Conservation (phyloP, 2,797 vertebrate species). For the Sus cebifrons region DNA sequence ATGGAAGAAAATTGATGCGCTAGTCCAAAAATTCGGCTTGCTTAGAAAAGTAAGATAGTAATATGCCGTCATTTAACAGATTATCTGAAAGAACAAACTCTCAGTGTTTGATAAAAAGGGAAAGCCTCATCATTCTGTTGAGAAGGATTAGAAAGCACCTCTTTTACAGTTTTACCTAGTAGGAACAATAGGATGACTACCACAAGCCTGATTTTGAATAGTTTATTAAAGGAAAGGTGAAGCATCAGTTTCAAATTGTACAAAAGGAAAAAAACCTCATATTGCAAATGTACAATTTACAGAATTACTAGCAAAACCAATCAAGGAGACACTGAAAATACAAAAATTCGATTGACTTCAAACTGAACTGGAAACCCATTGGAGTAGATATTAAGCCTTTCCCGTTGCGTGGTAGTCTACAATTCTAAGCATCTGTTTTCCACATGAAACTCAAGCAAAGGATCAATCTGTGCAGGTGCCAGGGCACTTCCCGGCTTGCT, state of each 20-base stretch:
- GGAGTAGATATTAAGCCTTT: conserved; percentile 89
- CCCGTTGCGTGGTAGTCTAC: conserved; percentile 89
- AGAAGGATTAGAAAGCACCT: conserved; percentile 24
- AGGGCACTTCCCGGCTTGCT: conserved; percentile 79
- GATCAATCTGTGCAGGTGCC: conserved; percentile 86
- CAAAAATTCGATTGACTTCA: conserved; percentile 92
- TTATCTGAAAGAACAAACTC: conserved; percentile 42
- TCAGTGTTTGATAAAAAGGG: background rate
- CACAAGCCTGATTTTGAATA: conserved; percentile 93
- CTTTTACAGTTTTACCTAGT: conserved; percentile 62
- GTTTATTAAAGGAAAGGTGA: conserved; percentile 97
- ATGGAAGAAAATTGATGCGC: conserved; percentile 60
- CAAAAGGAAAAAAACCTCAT: conserved; percentile 94
- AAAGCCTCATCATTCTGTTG: background rate
- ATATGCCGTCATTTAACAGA: conserved; percentile 42
- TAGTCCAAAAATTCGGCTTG: conserved; percentile 7
- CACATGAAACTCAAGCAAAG: conserved; percentile 86
- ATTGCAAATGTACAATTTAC: conserved; percentile 98
- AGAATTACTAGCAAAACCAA: conserved; percentile 96
- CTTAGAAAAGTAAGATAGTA: background rate
- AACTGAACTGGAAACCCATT: conserved; percentile 92
- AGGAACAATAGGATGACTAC: conserved; percentile 89
- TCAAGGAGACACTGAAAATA: conserved; percentile 93
- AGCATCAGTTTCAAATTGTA: conserved; percentile 95
- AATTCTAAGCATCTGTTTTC: conserved; percentile 90